Percentiles rank a stretch among this genome's conserved stretches.
Evolutionary conservation across 1,140 invertebrate genomes (phyloP).

Genomic region (Saccostrea echinata): DNA sequence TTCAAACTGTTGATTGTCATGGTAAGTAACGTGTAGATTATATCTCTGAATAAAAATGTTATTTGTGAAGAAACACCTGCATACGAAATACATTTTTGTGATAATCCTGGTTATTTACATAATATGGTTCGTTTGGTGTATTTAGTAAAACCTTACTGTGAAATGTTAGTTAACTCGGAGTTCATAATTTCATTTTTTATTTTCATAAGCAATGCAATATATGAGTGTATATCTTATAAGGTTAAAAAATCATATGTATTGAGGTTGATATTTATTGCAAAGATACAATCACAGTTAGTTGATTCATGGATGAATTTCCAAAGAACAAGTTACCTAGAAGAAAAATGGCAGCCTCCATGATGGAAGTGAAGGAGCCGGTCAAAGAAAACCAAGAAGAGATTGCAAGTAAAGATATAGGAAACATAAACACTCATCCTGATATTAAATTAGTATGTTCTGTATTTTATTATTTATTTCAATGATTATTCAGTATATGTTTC

Average conservation of each 20-base stretch:
- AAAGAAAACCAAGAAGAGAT: not conserved
- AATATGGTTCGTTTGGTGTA: no score
- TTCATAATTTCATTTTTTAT: no score
- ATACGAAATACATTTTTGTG: constrained; percentile 47
- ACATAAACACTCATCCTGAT: not conserved
- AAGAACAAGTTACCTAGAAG: not conserved
- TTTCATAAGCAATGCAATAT: no score
- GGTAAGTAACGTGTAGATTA: constrained; percentile 56
- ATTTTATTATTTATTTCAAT: not conserved
- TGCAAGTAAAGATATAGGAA: not conserved
- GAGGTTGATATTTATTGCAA: no score
- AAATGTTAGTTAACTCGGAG: no score
- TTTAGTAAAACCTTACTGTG: no score
- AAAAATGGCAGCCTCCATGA: not conserved
- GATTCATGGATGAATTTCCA: not conserved
- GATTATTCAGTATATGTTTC: not conserved
- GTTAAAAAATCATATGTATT: no score
- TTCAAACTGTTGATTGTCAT: constrained; percentile 45
- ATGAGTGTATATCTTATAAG: no score
- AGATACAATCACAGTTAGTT: no score
- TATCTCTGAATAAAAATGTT: constrained; percentile 61
- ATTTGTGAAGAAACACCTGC: constrained; percentile 59
- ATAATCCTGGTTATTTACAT: no score
- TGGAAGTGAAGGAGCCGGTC: not conserved
- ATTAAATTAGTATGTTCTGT: not conserved